Base-by-base conservation (phyloP, 2,888 invertebrate genomes). In the Periphyllus acericola region DNA sequence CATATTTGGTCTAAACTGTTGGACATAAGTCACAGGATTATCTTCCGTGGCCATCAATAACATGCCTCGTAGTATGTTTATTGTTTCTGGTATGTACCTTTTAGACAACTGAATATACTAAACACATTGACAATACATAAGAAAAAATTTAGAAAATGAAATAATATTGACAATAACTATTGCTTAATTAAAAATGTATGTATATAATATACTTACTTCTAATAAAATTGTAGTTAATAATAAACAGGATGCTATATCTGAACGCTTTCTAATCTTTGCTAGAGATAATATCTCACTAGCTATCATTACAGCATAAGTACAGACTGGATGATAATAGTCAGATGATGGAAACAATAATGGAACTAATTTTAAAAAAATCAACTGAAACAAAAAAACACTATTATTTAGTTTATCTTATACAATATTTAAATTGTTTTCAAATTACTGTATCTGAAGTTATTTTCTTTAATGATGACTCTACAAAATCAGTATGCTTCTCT, bases 281-380 rank as follows among this genome's bases (percentile, higher is more conserved):
- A 93, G 92, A 4, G 93, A 93, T 90, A 97, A 91, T 90, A 98
- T 95, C 91, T 97, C 95, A 71, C 95, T 94, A 92, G 98, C 96
- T 90, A 98, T 96, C 89, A 96, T 93, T 90, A 96, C 91, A 40
- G 93, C 92, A n/a, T 98, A 97, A 25, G 96, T 96, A n/a, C 96
- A 95, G 6, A 98, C 94, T 0, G 95, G 95, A 93, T 99, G 98
- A 72, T 95, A 93, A 91, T 95, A 97, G 92, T 99, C 98, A 0
- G 98, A 97, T 0, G 97, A 95, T 0, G 98, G 96, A 92, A 96
- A 99, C 85, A 98, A 91, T 75, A 95, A 92, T 14, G 96, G 94
- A 6, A 97, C 93, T 89, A 97, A 91, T 92, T 98, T 97, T 89
- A 98, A 94, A 91, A 96, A 95, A 89, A 97, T 92, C 71, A 98